These are phyloP conservation scores for Lophius piscatorius DNA, from an alignment of 2,113 vertebrate genomes.

Conservation along the genomic window DNA sequence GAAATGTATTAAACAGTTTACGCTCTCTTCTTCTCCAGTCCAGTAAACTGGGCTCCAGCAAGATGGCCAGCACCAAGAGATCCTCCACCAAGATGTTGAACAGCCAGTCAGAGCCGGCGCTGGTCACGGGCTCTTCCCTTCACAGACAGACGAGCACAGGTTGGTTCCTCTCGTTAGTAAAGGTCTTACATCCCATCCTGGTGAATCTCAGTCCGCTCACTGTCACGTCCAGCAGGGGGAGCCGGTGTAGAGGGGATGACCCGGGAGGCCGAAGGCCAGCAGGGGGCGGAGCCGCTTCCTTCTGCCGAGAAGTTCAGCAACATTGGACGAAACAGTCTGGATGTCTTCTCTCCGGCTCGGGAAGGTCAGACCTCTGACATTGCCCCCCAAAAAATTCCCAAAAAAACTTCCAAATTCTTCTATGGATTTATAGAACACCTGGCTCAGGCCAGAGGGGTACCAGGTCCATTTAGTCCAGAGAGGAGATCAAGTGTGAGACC, in stretches of 20 bases:
- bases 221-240: conserved; percentile 74
- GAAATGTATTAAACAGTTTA: background rate
- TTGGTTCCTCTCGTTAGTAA: conserved; percentile 1
- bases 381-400: background rate
- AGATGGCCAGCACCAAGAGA: conserved; percentile 78
- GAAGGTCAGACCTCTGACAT: conserved; percentile 88
- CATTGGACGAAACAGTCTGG: conserved; percentile 72
- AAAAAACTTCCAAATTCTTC: background rate
- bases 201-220: background rate
- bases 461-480: too few species aligned
- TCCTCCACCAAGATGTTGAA: conserved; percentile 68
- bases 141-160: conserved; percentile 47
- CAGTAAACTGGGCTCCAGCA: conserved; percentile 80
- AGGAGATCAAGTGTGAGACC: too few species aligned
- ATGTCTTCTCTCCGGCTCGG: conserved; percentile 76
- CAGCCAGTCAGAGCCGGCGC: conserved; percentile 67
- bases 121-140: conserved; percentile 75
- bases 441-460: too few species aligned
- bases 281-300: conserved; percentile 62
- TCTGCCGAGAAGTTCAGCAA: conserved; percentile 75
- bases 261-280: conserved; percentile 84
- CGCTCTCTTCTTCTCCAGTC: conserved; percentile 71
- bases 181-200: background rate
- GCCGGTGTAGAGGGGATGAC: conserved; percentile 78
- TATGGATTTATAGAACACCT: too few species aligned